Evolutionary conservation across 2,113 vertebrate species (phyloP).

Genomic region (Malaclemys terrapin): DNA sequence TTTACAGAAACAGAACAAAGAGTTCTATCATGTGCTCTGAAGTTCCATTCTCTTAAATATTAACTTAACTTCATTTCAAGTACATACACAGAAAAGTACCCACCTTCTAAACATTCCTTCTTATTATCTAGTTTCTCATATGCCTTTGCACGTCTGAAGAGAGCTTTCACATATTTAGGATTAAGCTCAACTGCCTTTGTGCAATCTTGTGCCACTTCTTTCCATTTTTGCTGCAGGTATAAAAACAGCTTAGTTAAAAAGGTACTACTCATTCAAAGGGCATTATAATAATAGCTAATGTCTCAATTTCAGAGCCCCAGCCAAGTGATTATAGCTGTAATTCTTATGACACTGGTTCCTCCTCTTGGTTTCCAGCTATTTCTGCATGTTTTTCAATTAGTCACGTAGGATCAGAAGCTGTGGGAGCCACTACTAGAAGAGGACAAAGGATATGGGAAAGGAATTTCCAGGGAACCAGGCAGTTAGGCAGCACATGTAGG

Average conservation of each 20-base stretch:
- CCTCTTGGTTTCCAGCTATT: neutral
- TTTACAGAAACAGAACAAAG: neutral
- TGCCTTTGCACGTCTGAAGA: conserved; percentile 97
- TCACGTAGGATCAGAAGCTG: neutral
- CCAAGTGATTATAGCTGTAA: neutral
- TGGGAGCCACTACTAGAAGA: conserved; percentile 26
- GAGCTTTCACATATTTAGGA: conserved; percentile 96
- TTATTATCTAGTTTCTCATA: conserved; percentile 97
- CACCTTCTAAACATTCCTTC: conserved; percentile 98
- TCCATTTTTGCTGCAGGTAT: conserved; percentile 91
- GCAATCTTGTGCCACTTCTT: conserved; percentile 95
- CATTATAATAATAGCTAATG: neutral
- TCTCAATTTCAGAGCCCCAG: neutral
- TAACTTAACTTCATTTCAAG: neutral
- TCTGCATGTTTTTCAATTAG: conserved; percentile 12
- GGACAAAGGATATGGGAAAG: neutral
- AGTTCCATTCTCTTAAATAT: neutral
- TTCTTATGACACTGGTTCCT: neutral
- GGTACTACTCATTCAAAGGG: neutral
- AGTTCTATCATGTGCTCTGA: neutral
- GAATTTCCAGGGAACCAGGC: neutral
- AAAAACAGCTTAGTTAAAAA: conserved; percentile 43
- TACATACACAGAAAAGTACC: conserved; percentile 13
- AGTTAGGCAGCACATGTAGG: neutral
- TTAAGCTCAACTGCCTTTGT: conserved; percentile 94